These are phyloP conservation scores for Melopsittacus undulatus DNA, from an alignment of 2,797 vertebrate species.

Conservation along the genomic window DNA sequence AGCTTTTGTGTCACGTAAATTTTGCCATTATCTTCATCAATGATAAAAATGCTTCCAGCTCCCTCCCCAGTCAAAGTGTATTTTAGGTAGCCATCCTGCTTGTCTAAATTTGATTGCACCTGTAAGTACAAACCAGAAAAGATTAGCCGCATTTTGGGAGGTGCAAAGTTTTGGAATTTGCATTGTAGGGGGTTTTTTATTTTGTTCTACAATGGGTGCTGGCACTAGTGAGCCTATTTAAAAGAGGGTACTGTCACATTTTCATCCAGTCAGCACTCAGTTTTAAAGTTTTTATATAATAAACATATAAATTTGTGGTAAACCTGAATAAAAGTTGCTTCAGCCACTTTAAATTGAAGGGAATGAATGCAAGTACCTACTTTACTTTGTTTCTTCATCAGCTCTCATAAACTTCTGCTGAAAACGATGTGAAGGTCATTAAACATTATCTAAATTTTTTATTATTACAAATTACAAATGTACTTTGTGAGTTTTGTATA, in stretches of 20 bases:
- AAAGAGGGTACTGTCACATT: neutral
- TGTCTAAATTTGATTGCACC: conserved; percentile 87
- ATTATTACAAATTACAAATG: neutral
- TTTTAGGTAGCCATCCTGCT: conserved; percentile 78
- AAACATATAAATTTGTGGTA: neutral
- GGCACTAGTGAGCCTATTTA: neutral
- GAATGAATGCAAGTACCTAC: neutral
- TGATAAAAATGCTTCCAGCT: conserved; percentile 83
- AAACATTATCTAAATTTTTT: neutral
- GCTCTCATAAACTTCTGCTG: neutral
- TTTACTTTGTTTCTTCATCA: neutral
- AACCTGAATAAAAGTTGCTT: neutral
- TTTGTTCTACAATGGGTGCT: neutral
- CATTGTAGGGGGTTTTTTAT: neutral
- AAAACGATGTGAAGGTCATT: neutral
- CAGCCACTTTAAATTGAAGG: neutral
- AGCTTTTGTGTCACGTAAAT: conserved; percentile 83
- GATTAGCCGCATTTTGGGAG: neutral
- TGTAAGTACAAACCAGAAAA: conserved; percentile 59
- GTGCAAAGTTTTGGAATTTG: neutral
- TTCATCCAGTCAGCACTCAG: neutral
- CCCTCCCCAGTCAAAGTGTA: conserved; percentile 88
- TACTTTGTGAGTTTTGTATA: neutral
- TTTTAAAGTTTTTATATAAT: neutral
- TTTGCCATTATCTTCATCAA: conserved; percentile 83